Evolutionary conservation across 1,140 invertebrate species (phyloP), one percentile per base, ranked within the genome.

Genomic region (Ostrea edulis): DNA sequence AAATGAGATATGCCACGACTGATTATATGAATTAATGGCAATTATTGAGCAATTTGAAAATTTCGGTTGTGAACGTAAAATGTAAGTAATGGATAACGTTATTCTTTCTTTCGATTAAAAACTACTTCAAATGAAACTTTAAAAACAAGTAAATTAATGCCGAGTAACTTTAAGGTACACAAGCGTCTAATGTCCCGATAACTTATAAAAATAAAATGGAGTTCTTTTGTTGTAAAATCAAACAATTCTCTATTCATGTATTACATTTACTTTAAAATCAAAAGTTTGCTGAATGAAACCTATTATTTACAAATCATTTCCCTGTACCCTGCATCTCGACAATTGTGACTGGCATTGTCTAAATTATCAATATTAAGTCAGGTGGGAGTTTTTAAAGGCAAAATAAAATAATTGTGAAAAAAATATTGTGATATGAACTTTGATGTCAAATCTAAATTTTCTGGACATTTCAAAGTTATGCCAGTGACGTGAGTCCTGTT

Each of bases 361-460:
- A 77, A 77, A 29, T 77, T 77, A 77, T 77, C 22, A 77, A 77
- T 77, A 77, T 77, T 77, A 77, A 77, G 68, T 77, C 68, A 35
- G 68, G 68, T 35, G 29, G 29, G 68, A 44, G 25, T 77, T 77
- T 29, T 25, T 77, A 11, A 29, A 44, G 29, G 25, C 29, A 29
- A 77, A 77, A 58, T 17, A 17, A 58, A 58, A 62, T 62, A 62
- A 62, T 62, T 62, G 55, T 62, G 55, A 62, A 62, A 62, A 62
- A 20, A 77, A 77, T 77, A 77, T 77, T 77, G 29, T 77, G 68
- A 35, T 29, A 35, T 14, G 68, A 77, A 22, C 25, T 77, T 77
- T 12, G 14, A 25, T 35, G 68, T 35, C 25, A 77, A 25, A 77
- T 77, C 29, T 29, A 25, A 25, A 62, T 20, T 77, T 25, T 77